Evolutionary conservation across 2,113 vertebrate species (phyloP).

Genomic region (Puntigrus tetrazona): DNA sequence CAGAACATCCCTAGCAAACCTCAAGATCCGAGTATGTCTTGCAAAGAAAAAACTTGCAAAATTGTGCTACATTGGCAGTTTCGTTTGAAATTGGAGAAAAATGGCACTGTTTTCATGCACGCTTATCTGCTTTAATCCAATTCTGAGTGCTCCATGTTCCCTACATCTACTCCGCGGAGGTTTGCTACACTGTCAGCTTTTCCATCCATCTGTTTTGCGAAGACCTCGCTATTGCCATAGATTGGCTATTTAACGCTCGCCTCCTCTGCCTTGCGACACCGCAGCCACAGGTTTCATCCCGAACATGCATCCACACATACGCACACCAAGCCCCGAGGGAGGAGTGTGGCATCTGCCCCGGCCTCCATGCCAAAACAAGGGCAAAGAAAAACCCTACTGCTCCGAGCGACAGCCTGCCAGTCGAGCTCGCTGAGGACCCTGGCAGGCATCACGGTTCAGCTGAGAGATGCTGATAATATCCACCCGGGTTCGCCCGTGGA

Average conservation of each 20-base stretch:
- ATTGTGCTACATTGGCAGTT: background rate
- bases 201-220: conserved; percentile 71
- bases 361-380: conserved; percentile 69
- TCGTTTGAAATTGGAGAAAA: background rate
- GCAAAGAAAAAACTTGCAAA: background rate
- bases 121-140: conserved; percentile 9
- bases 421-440: conserved; percentile 63
- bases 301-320: conserved; percentile 52
- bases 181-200: conserved; percentile 62
- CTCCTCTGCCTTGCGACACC: conserved; percentile 44
- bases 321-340: conserved; percentile 54
- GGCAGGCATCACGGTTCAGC: conserved; percentile 73
- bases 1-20: background rate
- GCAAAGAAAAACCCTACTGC: conserved; percentile 58
- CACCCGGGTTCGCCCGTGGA: conserved; percentile 64
- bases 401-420: conserved; percentile 52
- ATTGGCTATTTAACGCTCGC: conserved; percentile 49
- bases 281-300: conserved; percentile 59
- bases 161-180: conserved; percentile 61
- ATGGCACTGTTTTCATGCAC: background rate
- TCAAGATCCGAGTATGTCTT: background rate
- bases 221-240: conserved; percentile 51
- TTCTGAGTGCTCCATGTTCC: conserved; percentile 52
- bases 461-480: conserved; percentile 76
- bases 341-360: conserved; percentile 76